Conservation (phyloP, 1,140 invertebrate genomes). For the Apis dorsata region DNA sequence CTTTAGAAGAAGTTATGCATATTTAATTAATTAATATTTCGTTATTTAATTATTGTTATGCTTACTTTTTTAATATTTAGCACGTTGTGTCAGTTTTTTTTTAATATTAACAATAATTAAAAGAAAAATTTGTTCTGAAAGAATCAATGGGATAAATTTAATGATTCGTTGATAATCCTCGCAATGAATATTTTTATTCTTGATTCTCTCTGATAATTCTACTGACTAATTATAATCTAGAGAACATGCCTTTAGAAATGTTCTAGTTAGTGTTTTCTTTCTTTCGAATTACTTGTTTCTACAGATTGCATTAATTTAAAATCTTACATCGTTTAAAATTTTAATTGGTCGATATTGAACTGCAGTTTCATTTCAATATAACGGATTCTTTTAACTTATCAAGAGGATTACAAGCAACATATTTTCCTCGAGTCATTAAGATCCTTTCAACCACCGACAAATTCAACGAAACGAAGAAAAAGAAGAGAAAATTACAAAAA, state of each 20-base stretch:
- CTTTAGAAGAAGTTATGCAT: no score
- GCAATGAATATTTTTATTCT: not conserved
- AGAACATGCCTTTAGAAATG: not conserved
- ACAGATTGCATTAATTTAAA: not conserved
- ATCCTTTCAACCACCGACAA: no score
- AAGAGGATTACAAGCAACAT: no score
- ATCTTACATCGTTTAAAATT: not conserved
- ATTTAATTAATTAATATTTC: no score
- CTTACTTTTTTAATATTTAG: no score
- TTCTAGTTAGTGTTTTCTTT: not conserved
- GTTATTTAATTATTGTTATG: no score
- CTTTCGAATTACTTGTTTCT: not conserved
- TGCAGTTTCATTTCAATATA: not conserved
- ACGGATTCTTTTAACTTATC: no score
- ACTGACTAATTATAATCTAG: not conserved
- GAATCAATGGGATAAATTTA: not conserved
- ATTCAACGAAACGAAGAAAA: constrained; percentile 1
- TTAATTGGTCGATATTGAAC: not conserved
- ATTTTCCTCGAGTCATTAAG: no score
- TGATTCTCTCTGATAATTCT: not conserved
- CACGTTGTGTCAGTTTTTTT: no score
- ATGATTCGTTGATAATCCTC: not conserved
- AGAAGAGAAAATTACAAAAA: not conserved
- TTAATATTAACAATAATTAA: no score
- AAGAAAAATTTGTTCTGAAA: no score